Conservation (phyloP, 2,888 invertebrate genomes). For the Hetaerina titia region DNA sequence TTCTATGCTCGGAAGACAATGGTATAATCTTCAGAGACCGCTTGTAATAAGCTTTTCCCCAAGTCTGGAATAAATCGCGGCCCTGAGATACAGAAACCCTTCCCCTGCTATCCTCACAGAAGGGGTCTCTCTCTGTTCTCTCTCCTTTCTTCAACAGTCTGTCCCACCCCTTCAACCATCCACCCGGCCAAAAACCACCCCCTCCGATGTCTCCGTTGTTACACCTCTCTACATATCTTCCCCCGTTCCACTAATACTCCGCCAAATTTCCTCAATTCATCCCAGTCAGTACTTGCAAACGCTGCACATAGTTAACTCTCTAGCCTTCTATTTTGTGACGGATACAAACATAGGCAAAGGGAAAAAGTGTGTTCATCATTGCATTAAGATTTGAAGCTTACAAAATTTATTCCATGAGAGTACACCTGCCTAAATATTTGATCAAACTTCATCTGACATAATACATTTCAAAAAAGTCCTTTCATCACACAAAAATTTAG, state of each 20-base stretch:
- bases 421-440: no score
- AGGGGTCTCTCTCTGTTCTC: neutral
- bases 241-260: neutral
- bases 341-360: no score
- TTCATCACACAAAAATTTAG: no score
- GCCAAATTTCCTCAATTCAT: neutral
- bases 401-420: no score
- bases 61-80: conserved; percentile 60
- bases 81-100: conserved; percentile 53
- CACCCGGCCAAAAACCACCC: neutral
- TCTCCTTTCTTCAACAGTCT: neutral
- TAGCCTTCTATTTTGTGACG: no score
- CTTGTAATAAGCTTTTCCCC: conserved; percentile 64
- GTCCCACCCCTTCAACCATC: neutral
- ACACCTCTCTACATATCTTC: neutral
- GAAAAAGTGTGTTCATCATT: no score
- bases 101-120: conserved; percentile 41
- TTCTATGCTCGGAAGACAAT: conserved; percentile 53
- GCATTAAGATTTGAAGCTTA: no score
- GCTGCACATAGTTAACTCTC: no score
- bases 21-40: conserved; percentile 66
- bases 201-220: neutral
- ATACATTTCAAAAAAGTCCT: no score
- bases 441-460: no score
- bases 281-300: neutral